Evolutionary conservation across 2,888 invertebrate genomes (phyloP).

Genomic region (Catocala sponsa): DNA sequence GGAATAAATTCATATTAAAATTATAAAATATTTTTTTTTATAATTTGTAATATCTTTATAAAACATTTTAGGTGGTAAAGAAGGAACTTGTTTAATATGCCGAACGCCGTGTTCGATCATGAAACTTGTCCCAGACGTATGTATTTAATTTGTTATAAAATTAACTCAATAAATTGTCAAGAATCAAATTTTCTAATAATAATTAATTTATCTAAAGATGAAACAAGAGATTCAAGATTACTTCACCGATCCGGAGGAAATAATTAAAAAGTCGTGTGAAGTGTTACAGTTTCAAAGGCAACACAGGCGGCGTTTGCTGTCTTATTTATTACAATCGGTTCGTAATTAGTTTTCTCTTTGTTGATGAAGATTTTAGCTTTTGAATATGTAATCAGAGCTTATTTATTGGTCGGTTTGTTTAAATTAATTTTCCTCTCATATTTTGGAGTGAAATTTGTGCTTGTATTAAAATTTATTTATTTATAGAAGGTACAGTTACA

Average conservation of each 20-base stretch:
- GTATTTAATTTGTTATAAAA: constrained; percentile 35
- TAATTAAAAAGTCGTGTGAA: constrained; percentile 81
- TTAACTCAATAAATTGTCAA: constrained; percentile 11
- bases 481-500: no score
- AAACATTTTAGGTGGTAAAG: constrained; percentile 69
- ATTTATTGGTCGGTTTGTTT: constrained; percentile 15
- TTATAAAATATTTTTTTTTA: no score
- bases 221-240: constrained; percentile 85
- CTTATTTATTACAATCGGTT: constrained; percentile 84
- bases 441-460: no score
- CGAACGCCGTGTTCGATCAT: constrained; percentile 79
- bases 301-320: constrained; percentile 79
- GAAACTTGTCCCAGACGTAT: constrained; percentile 83
- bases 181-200: constrained; percentile 39
- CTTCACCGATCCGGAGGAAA: constrained; percentile 84
- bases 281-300: constrained; percentile 84
- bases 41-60: background rate
- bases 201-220: constrained; percentile 70
- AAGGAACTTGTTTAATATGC: constrained; percentile 81
- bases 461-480: no score
- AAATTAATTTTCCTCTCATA: background rate
- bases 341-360: constrained; percentile 36
- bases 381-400: constrained; percentile 14
- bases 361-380: constrained; percentile 17
- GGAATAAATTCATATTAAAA: constrained; percentile 18